phyloP scores from a whole-genome alignment of 2,113 vertebrate genomes.

The Xyliphius kryptos region DNA sequence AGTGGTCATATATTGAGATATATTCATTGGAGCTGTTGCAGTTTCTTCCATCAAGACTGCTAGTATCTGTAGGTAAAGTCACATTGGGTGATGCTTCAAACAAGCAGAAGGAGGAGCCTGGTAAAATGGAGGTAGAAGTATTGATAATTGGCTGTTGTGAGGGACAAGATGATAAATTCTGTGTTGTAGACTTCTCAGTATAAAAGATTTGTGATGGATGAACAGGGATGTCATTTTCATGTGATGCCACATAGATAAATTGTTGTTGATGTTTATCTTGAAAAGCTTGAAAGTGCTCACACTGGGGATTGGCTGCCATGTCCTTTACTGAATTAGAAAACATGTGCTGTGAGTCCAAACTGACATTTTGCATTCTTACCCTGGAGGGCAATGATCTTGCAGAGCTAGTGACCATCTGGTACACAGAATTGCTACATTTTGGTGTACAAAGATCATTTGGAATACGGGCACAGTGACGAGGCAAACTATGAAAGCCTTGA shows the following conservation, averaged over 20 bases:
- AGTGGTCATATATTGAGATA: slow-evolving; percentile 52
- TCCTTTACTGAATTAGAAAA: slow-evolving; percentile 39
- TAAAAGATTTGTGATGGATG: slow-evolving; percentile 59
- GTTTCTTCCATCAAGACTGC: slow-evolving; percentile 44
- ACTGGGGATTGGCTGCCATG: slow-evolving; percentile 48
- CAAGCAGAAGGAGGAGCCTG: slow-evolving; percentile 56
- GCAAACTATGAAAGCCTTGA: slow-evolving; percentile 72
- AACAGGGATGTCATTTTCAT: no score
- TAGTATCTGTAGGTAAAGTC: slow-evolving; percentile 53
- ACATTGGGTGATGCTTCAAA: slow-evolving; percentile 55
- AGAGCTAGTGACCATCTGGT: slow-evolving; percentile 52
- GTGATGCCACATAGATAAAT: no score
- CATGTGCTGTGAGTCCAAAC: slow-evolving; percentile 47
- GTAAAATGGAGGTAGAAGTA: slow-evolving; percentile 26
- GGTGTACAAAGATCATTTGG: slow-evolving; percentile 54
- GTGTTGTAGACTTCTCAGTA: slow-evolving; percentile 36
- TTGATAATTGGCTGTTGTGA: slow-evolving; percentile 22
- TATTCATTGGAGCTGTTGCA: slow-evolving; percentile 50
- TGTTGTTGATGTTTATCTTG: no score
- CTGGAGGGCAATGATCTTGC: slow-evolving; percentile 53
- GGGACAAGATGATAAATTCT: slow-evolving; percentile 48
- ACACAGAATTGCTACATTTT: slow-evolving; percentile 49
- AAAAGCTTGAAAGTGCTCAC: slow-evolving; percentile 52
- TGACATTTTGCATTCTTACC: slow-evolving; percentile 51
- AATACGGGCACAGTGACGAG: slow-evolving; percentile 54